Base-by-base conservation (phyloP, 53 echinoderm and acorn worm genomes). In the Astropecten irregularis region DNA sequence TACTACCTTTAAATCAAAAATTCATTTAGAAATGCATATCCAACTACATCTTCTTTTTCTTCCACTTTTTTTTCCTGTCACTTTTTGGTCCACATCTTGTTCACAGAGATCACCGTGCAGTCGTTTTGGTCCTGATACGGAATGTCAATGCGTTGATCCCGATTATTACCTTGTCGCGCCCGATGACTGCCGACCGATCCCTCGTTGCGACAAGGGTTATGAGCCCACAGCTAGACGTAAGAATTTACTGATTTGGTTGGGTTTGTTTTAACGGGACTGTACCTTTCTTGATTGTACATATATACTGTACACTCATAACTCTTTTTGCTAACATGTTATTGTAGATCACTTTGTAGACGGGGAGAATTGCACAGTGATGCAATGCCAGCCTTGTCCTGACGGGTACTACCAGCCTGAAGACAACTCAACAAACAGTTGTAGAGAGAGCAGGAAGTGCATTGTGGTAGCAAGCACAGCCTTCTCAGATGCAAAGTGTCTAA, bases 381-480 rank as follows among this genome's bases (percentile, higher is more conserved):
- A 4, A 0, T 69, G 69, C 18, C 27, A 48, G 30, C 29, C 18
- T 15, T 69, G 69, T n/a, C 29, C 15, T 11, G n/a, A 16, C 18
- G 69, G 69, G 1, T 69, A 16, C 18, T 69, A 15, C 48, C 69
- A 69, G 2, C 69, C 49, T 27, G 49, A 69, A 8, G 29, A 69
- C 69, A 69, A 69, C 18, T 48, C 48, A 27, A 69, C 48, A 30
- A 49, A 69, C 48, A 46, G 6, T 16, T 69, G 69, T 31, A 48
- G 49, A 27, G 1, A 1, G 1, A 29, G 31, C 42, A 49, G 26
- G 4, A 29, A 49, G 15, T 69, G 69, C 29, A 47, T 15, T 31
- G 49, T 1, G 9, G 14, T 13, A 21, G 16, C 11, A 27, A 49
- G 69, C 48, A 69, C 69, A 16, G 16, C 15, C 47, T 6, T 21